Percentiles rank a stretch among this genome's conserved stretches.
Evolutionary conservation across 1,140 invertebrate genomes (phyloP).

Genomic region (Camponotus vicinus): DNA sequence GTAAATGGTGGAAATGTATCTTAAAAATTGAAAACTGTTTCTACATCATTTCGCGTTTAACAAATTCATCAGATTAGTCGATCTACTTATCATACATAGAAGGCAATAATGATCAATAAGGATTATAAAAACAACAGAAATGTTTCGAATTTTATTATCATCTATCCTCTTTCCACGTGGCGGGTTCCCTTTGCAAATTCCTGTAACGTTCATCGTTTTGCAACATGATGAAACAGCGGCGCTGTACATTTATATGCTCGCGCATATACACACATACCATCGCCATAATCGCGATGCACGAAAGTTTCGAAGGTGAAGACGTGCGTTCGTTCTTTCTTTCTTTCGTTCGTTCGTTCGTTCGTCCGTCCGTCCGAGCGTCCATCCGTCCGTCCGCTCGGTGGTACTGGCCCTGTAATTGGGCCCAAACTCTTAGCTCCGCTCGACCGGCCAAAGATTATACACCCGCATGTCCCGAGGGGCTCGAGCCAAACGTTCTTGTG

Average conservation of each 20-base stretch:
- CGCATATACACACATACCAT: slow-evolving; percentile 57
- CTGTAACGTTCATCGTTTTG: slow-evolving; percentile 66
- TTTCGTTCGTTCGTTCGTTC: slow-evolving; percentile 70
- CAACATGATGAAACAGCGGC: slow-evolving; percentile 68
- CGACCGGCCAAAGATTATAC: slow-evolving; percentile 85
- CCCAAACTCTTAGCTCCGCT: slow-evolving; percentile 84
- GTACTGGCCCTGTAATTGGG: slow-evolving; percentile 87
- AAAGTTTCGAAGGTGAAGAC: slow-evolving; percentile 81
- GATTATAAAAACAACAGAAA: not conserved
- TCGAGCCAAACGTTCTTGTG: slow-evolving; percentile 82
- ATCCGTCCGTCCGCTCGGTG: slow-evolving; percentile 82
- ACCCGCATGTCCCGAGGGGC: slow-evolving; percentile 85
- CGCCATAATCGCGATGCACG: slow-evolving; percentile 74
- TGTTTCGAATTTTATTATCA: slow-evolving; percentile 61
- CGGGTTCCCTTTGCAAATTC: slow-evolving; percentile 69
- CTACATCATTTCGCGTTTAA: not conserved
- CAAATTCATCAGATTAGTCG: not conserved
- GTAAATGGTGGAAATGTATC: not conserved
- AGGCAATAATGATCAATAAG: not conserved
- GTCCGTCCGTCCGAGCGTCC: slow-evolving; percentile 70
- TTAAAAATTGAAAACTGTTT: not conserved
- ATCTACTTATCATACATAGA: not conserved
- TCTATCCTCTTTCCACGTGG: slow-evolving; percentile 65
- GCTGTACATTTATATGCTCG: slow-evolving; percentile 21
- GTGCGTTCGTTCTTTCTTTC: slow-evolving; percentile 78